A percentile compares a stretch with the other conserved stretches of the same genome.
phyloP scores from a whole-genome alignment of 2,113 vertebrate species.

The Potamarius usumacintae region DNA sequence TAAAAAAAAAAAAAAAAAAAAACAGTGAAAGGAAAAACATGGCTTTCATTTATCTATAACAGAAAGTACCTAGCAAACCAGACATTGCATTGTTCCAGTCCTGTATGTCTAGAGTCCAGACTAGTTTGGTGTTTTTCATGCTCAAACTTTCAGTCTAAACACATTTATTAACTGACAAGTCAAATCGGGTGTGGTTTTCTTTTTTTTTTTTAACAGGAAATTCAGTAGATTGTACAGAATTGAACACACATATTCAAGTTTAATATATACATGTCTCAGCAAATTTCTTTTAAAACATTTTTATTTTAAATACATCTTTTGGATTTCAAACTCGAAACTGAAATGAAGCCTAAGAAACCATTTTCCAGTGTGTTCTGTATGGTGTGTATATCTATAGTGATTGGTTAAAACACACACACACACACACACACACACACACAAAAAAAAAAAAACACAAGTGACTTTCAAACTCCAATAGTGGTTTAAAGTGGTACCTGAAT shows the following conservation, averaged over 20 bases:
- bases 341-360: conserved; percentile 38
- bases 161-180: neutral
- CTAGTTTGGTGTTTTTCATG: neutral
- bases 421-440: too few species aligned
- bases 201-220: neutral
- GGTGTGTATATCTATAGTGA: conserved; percentile 36
- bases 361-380: conserved; percentile 12
- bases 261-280: neutral
- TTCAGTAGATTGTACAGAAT: neutral
- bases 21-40: neutral
- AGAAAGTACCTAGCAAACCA: conserved; percentile 4
- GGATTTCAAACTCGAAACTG: neutral
- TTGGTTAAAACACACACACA: conserved; percentile 18
- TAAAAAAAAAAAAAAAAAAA: neutral
- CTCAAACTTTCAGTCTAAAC: neutral
- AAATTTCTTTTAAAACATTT: neutral
- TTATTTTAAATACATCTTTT: neutral
- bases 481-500: conserved; percentile 50
- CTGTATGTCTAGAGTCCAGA: conserved; percentile 5
- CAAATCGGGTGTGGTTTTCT: neutral
- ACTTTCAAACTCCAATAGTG: conserved; percentile 25
- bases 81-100: neutral
- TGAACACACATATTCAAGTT: neutral
- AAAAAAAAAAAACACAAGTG: neutral
- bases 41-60: conserved; percentile 12